Base-by-base conservation (phyloP, 2,888 invertebrate genomes). In the Pyrocoelia pectoralis region DNA sequence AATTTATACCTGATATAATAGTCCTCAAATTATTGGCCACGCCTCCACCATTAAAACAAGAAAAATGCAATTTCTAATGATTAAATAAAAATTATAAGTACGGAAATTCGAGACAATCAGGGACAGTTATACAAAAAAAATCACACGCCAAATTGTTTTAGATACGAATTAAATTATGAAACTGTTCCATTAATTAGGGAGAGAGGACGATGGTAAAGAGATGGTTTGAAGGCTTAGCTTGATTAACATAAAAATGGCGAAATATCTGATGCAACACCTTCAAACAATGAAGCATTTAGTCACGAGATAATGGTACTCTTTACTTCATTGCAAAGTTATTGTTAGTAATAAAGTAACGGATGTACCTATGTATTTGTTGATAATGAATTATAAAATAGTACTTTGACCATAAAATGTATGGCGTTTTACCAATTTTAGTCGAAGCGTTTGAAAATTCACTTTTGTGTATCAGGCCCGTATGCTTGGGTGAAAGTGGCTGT, bases 171-270 rank as follows among this genome's bases (percentile, higher is more conserved):
- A 33, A 33, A n/a, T n/a, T 33, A 15, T 9, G 9, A 43, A 43
- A 43, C 13, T 43, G 13, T 43, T 43, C 13, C 3, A 13, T 43
- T 43, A 43, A 43, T 8, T 13, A 13, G 46, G 17, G 17, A 46
- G 15, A 17, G n/a, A 17, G 46, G 8, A 40, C 40, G 40, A 40
- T 40, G 24, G 24, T 24, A 24, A 24, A 24, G 24, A n/a, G 33
- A 33, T 33, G 33, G 33, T 48, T 43, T 40, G 46, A 43, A 58
- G 51, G 52, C n/a, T 49, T 40, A 59, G 40, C 38, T 24, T 54
- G 40, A 61, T 55, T 61, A 55, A 50, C 61, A 61, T 61, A 24
- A 56, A 33, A 51, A 40, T 61, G 50, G 41, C 55, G 61, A 55
- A 61, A 61, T 46, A 29, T 14, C 40, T 61, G 41, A 49, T 55